phyloP scores from a whole-genome alignment of 2,797 vertebrate genomes.

The Lepilemur ruficaudatus region DNA sequence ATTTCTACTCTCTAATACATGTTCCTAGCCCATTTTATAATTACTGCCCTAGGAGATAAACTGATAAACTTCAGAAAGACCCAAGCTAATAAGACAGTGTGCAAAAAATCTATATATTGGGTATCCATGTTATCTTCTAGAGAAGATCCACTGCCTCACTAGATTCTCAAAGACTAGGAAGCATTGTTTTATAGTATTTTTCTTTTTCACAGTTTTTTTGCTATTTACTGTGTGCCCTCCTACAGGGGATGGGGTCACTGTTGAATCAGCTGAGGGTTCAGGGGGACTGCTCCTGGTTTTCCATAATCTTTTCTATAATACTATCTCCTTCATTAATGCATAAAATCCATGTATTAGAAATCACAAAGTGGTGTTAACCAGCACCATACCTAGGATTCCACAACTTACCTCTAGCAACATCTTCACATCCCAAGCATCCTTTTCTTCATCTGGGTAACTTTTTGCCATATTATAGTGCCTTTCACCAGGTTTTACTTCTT shows the following conservation, averaged over 20 bases:
- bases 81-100: neutral
- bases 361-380: neutral
- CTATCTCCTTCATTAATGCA: neutral
- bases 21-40: neutral
- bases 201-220: neutral
- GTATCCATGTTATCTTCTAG: neutral
- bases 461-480: constrained; percentile 95
- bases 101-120: neutral
- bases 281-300: neutral
- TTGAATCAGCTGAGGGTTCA: fast-evolving
- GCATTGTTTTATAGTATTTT: neutral
- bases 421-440: constrained; percentile 97
- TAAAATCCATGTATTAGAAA: fast-evolving
- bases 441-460: constrained; percentile 85
- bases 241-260: neutral
- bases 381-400: neutral
- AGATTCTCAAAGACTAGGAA: neutral
- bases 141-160: neutral
- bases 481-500: constrained; percentile 81
- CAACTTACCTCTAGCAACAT: constrained; percentile 92
- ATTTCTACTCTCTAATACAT: neutral
- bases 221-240: neutral
- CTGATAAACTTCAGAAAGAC: neutral
- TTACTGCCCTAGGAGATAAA: neutral
- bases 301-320: neutral